These are phyloP conservation scores for Siphamia tubifer DNA, from an alignment of 2,113 vertebrate genomes.

Conservation along the genomic window DNA sequence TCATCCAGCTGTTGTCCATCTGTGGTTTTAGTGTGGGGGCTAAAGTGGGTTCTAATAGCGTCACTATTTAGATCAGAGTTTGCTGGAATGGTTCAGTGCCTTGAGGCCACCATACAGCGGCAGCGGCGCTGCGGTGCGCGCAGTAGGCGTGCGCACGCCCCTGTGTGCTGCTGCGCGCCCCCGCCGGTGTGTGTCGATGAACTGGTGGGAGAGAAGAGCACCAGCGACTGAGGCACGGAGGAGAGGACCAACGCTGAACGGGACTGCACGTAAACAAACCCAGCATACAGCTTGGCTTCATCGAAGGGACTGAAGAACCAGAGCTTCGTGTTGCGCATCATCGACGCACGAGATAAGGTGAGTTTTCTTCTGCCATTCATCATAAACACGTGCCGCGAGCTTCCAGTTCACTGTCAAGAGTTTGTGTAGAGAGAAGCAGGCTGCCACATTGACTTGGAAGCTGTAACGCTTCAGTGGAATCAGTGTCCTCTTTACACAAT, in stretches of 20 bases:
- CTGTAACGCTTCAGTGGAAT: not conserved
- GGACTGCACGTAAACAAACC: slow-evolving; percentile 53
- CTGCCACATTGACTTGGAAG: slow-evolving; percentile 11
- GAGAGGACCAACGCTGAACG: slow-evolving; percentile 37
- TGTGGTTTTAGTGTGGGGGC: not conserved
- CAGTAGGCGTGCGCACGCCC: slow-evolving; percentile 52
- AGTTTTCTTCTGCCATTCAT: not conserved
- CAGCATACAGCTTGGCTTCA: not conserved
- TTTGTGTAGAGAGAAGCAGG: slow-evolving; percentile 23
- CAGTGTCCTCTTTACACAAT: not conserved
- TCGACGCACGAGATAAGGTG: slow-evolving; percentile 28
- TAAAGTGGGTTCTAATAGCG: not conserved
- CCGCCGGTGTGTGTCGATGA: slow-evolving; percentile 34
- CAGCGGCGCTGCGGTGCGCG: slow-evolving; percentile 65
- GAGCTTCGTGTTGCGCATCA: slow-evolving; percentile 21
- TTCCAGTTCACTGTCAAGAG: slow-evolving; percentile 45
- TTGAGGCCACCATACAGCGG: slow-evolving; percentile 46
- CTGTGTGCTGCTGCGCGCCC: slow-evolving; percentile 54
- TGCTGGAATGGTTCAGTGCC: slow-evolving; percentile 22
- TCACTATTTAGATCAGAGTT: slow-evolving; percentile 32
- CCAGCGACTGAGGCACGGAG: slow-evolving; percentile 48
- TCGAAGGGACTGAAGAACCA: slow-evolving; percentile 7
- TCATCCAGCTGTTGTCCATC: slow-evolving; percentile 55
- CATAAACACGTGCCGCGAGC: slow-evolving; percentile 33
- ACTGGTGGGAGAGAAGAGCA: slow-evolving; percentile 54